Base-by-base conservation (phyloP, 2,113 vertebrate species). In the Sylvia atricapilla region DNA sequence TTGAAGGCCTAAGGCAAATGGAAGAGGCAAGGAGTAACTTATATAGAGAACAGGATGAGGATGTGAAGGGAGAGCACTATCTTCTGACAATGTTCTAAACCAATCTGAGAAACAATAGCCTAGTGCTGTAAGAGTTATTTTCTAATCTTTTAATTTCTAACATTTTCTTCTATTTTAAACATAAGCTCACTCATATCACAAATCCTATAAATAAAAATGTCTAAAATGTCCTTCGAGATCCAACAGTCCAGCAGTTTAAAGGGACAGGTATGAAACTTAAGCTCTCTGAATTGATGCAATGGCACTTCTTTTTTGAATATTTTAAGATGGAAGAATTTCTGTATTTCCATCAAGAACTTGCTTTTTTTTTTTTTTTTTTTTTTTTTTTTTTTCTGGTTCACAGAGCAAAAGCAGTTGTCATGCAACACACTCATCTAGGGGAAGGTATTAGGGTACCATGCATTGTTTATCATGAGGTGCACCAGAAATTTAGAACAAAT, bases 51-150 rank as follows among this genome's bases (percentile, higher is more conserved):
- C 12, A 47, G 43, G 30, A 39, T 43, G 5, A 47, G 43, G 30
- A 39, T 43, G 5, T 37, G 30, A 6, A 11, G 33, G 2, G 11
- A 58, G 8, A 43, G 11, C 1, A 0, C 22, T 58, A 0, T 11
- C 69, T 81, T 83, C 37, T 70, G 55, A 69, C 31, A 47, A 3
- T 23, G 8, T 33, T 84, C 78, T 74, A 37, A 86, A 85, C 8
- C 11, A 41, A 17, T 58, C 16, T 69, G n/a, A 22, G 44, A 73
- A 83, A 37, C 30, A 60, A 14, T 28, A 68, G 23, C 10, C 10
- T 46, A 27, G 2, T 25, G 9, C 15, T 78, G 16, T 10, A 76
- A 60, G 24, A 63, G 9, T 56, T 88, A 39, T 56, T 82, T 79
- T 55, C 30, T 83, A 55, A 4, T 31, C n/a, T 53, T n/a, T 89